Percentiles rank a stretch among this genome's conserved stretches.
Conservation (phyloP, 2,113 vertebrate genomes). For the Anseranas semipalmata region DNA sequence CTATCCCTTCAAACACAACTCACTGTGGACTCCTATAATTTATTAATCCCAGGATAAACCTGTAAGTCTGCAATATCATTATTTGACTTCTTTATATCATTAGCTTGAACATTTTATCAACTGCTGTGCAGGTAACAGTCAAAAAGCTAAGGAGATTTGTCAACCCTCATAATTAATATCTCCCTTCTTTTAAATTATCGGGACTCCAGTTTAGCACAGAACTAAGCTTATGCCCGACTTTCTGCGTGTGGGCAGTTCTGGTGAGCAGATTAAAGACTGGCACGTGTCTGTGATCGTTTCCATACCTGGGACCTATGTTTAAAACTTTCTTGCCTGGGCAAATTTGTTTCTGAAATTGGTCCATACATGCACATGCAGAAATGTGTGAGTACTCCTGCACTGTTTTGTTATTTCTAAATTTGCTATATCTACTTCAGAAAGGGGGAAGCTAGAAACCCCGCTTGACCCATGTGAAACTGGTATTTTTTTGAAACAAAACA, state of each 20-base stretch:
- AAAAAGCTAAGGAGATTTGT: slow-evolving; percentile 67
- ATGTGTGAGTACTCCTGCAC: neutral
- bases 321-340: neutral
- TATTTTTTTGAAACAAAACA: neutral
- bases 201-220: neutral
- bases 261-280: neutral
- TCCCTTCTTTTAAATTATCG: slow-evolving; percentile 33
- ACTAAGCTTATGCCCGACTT: neutral
- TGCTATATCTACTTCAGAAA: neutral
- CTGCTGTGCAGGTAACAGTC: slow-evolving; percentile 62
- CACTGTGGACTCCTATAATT: slow-evolving; percentile 47
- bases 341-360: neutral
- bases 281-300: neutral
- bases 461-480: neutral
- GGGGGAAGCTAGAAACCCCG: neutral
- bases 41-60: slow-evolving; percentile 69
- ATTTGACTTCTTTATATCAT: slow-evolving; percentile 58
- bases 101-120: slow-evolving; percentile 62
- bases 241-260: neutral
- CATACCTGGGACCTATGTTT: accelerated
- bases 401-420: neutral
- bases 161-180: slow-evolving; percentile 57
- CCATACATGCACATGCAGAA: accelerated
- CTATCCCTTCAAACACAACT: slow-evolving; percentile 64
- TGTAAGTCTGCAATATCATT: slow-evolving; percentile 61